Evolutionary conservation across 2,113 vertebrate genomes (phyloP).

Genomic region (Cynopterus brachyotis): DNA sequence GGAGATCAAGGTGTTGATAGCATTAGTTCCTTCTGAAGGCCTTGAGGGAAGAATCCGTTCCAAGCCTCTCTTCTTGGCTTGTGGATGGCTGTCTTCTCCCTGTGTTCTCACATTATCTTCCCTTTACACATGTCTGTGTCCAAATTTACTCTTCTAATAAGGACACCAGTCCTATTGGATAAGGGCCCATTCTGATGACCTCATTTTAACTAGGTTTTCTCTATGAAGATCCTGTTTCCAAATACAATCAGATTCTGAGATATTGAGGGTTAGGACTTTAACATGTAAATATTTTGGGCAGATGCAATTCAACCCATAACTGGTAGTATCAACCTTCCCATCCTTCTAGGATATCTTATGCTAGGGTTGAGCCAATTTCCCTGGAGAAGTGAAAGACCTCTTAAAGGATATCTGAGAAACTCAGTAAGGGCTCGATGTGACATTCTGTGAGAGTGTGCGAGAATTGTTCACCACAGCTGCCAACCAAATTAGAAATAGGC

Average conservation of each 20-base stretch:
- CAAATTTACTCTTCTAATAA: background rate
- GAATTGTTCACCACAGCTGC: background rate
- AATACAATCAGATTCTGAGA: background rate
- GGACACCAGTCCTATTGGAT: background rate
- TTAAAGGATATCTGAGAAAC: background rate
- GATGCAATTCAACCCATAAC: background rate
- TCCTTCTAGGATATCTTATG: background rate
- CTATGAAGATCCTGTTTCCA: background rate
- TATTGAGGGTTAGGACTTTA: background rate
- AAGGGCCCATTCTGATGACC: background rate
- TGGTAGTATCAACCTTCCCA: background rate
- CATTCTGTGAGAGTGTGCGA: background rate
- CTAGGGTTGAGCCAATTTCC: background rate
- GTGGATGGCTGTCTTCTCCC: background rate
- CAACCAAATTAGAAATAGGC: background rate
- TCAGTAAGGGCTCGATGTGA: background rate
- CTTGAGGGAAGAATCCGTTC: background rate
- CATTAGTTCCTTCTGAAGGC: background rate
- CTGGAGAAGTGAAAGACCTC: background rate
- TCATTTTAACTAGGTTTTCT: background rate
- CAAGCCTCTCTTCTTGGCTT: background rate
- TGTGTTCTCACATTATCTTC: background rate
- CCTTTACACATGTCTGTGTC: background rate
- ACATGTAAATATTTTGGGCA: background rate
- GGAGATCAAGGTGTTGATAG: background rate